Evolutionary conservation across 2,888 invertebrate species (phyloP), one percentile per base, ranked within the genome.

Genomic region (Aquatica leii): DNA sequence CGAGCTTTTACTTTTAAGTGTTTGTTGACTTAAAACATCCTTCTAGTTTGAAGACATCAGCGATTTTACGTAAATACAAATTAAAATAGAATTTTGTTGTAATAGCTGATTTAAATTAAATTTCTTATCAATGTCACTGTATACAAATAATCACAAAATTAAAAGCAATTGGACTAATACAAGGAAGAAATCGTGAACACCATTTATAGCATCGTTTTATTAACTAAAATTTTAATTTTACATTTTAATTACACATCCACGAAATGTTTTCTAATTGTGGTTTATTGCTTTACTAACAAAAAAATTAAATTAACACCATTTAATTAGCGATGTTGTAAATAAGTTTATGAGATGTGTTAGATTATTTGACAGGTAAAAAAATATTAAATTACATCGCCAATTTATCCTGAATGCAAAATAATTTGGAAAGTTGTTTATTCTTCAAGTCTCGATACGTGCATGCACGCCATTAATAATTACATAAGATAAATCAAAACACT

Each of bases 1-100:
- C 51, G 34, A 53, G 53, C 53, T 52, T 59, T 52, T 43, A 50
- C 41, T 37, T 52, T 49, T 49, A 49, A 18, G 2, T n/a, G n/a
- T n/a, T n/a, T n/a, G n/a, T n/a, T n/a, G n/a, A n/a, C n/a, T n/a
- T n/a, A n/a, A n/a, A 34, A 34, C 8, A 8, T 6, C 34, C 9
- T 34, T 34, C 6, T 8, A 34, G 9, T 34, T 9, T 34, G 9
- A 34, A 34, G 9, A 9, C 8, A 34, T 34, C 8, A 34, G 34
- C 34, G 9, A n/a, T n/a, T n/a, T n/a, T 14, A 43, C 41, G 41
- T 43, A 43, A 43, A 17, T 43, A 14, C 12, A 40, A 40, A 40
- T 12, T 40, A n/a, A n/a, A n/a, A n/a, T n/a, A n/a, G n/a, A n/a
- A n/a, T n/a, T n/a, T n/a, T n/a, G n/a, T n/a, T n/a, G n/a, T n/a